Percentiles rank a stretch among this genome's conserved stretches.
phyloP scores from a whole-genome alignment of 2,113 vertebrate species.

The Aegotheles bennettii region DNA sequence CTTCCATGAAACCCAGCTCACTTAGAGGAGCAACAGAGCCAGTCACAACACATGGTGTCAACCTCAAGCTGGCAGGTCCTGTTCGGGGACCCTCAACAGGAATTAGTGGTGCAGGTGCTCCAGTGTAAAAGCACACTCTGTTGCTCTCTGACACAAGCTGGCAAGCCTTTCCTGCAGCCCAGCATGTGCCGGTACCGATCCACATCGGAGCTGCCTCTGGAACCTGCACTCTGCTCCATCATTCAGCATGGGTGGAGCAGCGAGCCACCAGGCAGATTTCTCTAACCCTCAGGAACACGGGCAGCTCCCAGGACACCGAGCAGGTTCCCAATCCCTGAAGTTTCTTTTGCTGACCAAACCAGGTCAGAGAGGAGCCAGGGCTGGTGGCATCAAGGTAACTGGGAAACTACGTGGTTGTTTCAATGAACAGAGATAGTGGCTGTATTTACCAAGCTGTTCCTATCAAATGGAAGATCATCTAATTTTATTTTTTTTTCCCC shows the following conservation, averaged over 20 bases:
- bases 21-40: not conserved
- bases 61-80: not conserved
- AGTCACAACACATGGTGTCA: not conserved
- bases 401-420: not conserved
- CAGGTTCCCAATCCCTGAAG: not conserved
- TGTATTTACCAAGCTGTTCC: not conserved
- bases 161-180: not conserved
- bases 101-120: not conserved
- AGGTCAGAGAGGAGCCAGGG: not conserved
- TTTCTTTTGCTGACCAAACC: not conserved
- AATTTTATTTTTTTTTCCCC: not conserved
- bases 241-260: not conserved
- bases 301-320: too few relatives aligned
- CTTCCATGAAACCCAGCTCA: not conserved
- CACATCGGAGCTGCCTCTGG: not conserved
- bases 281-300: rapidly evolving
- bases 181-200: rapidly evolving
- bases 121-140: not conserved
- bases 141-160: not conserved
- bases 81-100: not conserved
- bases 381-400: not conserved
- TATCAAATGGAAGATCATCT: not conserved
- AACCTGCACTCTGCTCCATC: not conserved
- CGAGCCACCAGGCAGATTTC: not conserved
- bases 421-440: not conserved